phyloP scores from a whole-genome alignment of 92 coral and sea anemone genomes.

The Nematostella vectensis region DNA sequence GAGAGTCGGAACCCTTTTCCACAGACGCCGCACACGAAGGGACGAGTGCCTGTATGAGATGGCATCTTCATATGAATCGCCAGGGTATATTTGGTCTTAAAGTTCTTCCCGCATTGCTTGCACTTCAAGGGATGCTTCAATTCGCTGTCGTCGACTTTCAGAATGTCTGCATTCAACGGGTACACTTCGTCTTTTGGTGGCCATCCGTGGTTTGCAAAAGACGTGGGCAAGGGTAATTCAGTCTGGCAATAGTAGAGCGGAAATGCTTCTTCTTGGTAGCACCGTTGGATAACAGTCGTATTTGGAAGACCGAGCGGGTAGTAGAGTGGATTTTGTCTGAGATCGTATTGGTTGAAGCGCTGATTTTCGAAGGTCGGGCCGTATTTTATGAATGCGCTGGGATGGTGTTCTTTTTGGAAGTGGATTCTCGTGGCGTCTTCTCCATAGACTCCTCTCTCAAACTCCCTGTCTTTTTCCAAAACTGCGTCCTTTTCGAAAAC shows the following conservation, averaged over 20 bases:
- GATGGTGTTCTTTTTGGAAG: background rate
- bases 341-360: background rate
- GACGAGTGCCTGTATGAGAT: conserved; percentile 71
- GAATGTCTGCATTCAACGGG: background rate
- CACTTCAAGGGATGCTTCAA: conserved; percentile 51
- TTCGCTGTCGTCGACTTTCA: conserved; percentile 14
- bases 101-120: conserved; percentile 75
- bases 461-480: background rate
- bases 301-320: background rate
- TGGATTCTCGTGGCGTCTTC: background rate
- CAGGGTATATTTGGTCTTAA: conserved; percentile 77
- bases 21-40: conserved; percentile 76
- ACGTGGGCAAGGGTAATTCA: too few relatives aligned
- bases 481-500: background rate
- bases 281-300: background rate
- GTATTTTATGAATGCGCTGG: conserved; percentile 1
- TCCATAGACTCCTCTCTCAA: background rate
- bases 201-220: too few relatives aligned
- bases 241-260: background rate
- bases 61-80: conserved; percentile 89
- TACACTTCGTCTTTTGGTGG: background rate
- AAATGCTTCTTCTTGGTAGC: background rate
- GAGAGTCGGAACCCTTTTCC: conserved; percentile 85
- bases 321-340: background rate
- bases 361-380: background rate